phyloP scores from a whole-genome alignment of 2,113 vertebrate genomes.

The Zeus faber region DNA sequence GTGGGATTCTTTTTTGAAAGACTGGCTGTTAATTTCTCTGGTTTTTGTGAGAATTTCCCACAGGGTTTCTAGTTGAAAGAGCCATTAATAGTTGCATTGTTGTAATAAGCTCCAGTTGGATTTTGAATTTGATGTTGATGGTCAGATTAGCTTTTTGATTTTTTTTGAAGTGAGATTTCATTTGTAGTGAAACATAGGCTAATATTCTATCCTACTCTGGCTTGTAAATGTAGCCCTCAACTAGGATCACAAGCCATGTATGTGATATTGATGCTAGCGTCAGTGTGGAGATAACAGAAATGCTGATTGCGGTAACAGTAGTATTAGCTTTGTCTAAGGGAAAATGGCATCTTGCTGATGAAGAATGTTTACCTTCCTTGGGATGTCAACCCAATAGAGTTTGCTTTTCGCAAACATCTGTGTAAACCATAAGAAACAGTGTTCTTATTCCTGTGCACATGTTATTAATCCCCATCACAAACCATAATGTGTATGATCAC shows the following conservation, averaged over 20 bases:
- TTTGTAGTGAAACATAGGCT: not conserved
- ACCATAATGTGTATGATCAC: no score
- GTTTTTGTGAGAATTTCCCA: no score
- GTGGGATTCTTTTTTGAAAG: no score
- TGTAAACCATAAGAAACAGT: not conserved
- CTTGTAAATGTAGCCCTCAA: not conserved
- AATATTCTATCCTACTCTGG: not conserved
- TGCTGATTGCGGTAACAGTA: conserved; percentile 34
- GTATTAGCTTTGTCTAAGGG: conserved; percentile 24
- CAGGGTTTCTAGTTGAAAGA: no score
- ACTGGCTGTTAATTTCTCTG: no score
- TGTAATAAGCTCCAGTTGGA: no score
- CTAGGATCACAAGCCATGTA: conserved; percentile 11
- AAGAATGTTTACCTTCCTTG: conserved; percentile 19
- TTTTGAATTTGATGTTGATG: no score
- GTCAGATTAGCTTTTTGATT: no score
- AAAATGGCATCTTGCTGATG: conserved; percentile 35
- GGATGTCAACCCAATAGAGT: conserved; percentile 21
- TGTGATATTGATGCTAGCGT: conserved; percentile 13
- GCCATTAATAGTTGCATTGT: no score
- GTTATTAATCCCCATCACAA: no score
- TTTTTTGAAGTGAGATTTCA: no score
- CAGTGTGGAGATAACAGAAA: conserved; percentile 34
- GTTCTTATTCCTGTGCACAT: not conserved
- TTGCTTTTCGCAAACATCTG: not conserved